Evolutionary conservation across 2,113 vertebrate genomes (phyloP), one percentile per base, ranked within the genome.

Genomic region (Oryzias javanicus): DNA sequence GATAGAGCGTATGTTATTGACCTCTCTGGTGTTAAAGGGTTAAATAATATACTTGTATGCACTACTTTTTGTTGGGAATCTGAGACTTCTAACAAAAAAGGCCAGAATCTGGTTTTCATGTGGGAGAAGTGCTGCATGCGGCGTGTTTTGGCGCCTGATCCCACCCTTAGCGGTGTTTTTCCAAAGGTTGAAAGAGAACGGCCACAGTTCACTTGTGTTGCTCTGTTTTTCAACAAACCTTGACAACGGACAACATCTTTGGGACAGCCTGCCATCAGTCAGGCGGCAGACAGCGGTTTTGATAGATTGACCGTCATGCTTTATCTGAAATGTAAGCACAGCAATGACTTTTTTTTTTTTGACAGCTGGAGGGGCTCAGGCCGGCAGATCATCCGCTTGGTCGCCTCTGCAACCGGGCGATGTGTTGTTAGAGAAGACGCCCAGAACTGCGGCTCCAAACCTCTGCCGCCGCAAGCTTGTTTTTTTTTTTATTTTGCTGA

Each of bases 311-410:
- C 67, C 44, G 35, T 76, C 83, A 52, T 71, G 72, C 60, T 77
- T 87, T 79, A 88, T 85, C 78, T 71, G 41, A 10, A 52, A 67
- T 61, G 54, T 58, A n/a, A 77, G 64, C 14, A 15, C 1, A 55
- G 42, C 64, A n/a, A 77, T 8, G 13, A 67, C 77, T 72, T 84
- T 73, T 53, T 59, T n/a, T 29, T 29, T 35, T 42, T 51, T 55
- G 73, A 50, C 62, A 55, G 18, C 63, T 27, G 29, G 48, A 50
- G 56, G 64, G 76, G 45, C 45, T 47, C 58, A 48, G 73, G 60
- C 60, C 52, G 59, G 72, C 44, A 77, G 79, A 91, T 89, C 85
- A 86, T 86, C 80, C 40, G 56, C 55, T 42, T 41, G 57, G 63
- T 70, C 42, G 57, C 58, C 45, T 71, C 72, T 62, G 75, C 46